Base-by-base conservation (phyloP, 2,888 invertebrate genomes). In the Gymnocheta viridis region DNA sequence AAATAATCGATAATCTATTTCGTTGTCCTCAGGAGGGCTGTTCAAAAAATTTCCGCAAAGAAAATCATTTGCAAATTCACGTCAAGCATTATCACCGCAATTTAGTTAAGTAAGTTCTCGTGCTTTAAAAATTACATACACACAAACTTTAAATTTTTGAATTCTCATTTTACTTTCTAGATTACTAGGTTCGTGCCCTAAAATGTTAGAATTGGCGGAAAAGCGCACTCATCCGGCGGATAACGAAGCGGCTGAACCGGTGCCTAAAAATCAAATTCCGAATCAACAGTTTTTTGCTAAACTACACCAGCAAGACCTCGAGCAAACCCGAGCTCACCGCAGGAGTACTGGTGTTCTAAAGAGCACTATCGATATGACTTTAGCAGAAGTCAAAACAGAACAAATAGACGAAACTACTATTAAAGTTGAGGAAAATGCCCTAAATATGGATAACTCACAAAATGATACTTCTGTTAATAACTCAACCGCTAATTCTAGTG, bases 21-120 rank as follows among this genome's bases (percentile, higher is more conserved):
- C 93, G 94, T 38, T 97, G 97, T 89, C 97, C 97, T 0, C 95
- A 96, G 62, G 95, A 96, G 83, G 95, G 95, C 1, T 98, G 98
- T 90, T 94, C 94, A 67, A 98, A 98, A 92, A 96, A 95, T 87
- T 98, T 98, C 90, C 94, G 98, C 5, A 98, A 98, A 89, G 97
- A 98, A 89, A 97, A 96, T 85, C 94, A 98, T 66, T 93, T 98
- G 9, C 96, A 96, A 92, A 98, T 98, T 95, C 98, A 98, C 90
- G 96, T 98, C 51, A 98, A 98, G 89, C 98, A 98, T 91, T 98
- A 98, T 91, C 98, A 98, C 92, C 94, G 95, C 2, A 96, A 97
- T 86, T 93, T 96, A 80, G 94, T 94, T 2, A 95, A 96, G 90
- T 94, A 87, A 87, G 88, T 47, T 35, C 44, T 32, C 2, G n/a